These are phyloP conservation scores for Aphaenogaster rudis DNA, from an alignment of 1,140 invertebrate species.

Conservation along the genomic window DNA sequence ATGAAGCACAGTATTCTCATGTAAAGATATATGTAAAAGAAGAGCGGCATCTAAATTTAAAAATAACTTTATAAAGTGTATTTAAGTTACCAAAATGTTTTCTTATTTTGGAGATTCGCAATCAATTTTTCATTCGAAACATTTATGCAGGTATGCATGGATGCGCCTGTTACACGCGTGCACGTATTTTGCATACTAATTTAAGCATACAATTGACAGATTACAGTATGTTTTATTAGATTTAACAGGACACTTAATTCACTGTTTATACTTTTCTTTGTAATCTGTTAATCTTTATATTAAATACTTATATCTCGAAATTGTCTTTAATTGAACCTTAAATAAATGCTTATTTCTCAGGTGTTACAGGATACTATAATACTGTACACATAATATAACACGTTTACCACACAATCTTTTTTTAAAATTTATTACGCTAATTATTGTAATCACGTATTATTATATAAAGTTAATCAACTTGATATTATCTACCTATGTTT, in stretches of 20 bases:
- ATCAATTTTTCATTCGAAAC: not conserved
- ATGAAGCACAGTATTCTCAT: constrained; percentile 34
- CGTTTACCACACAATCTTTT: constrained; percentile 37
- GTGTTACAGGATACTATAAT: constrained; percentile 11
- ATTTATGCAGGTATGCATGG: not conserved
- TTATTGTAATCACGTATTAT: not conserved
- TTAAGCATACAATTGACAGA: not conserved
- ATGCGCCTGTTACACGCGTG: not conserved
- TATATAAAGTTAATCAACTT: not conserved
- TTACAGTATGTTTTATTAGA: not conserved
- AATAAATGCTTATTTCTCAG: constrained; percentile 63
- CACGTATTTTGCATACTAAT: constrained; percentile 16
- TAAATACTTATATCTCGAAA: constrained; percentile 21
- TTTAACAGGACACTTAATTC: not conserved
- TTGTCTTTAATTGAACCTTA: constrained; percentile 44
- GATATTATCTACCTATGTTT: constrained; percentile 10
- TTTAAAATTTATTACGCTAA: constrained; percentile 34
- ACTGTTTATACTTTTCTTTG: not conserved
- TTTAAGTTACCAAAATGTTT: constrained; percentile 9
- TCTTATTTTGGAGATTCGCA: not conserved
- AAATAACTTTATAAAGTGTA: constrained; percentile 39
- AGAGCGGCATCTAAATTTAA: constrained; percentile 14
- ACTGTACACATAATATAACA: constrained; percentile 29
- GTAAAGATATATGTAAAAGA: constrained; percentile 52
- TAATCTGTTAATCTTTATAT: constrained; percentile 38